These are phyloP conservation scores for Schizothorax lantsangensis DNA, from an alignment of 2,797 vertebrate genomes.

Conservation along the genomic window DNA sequence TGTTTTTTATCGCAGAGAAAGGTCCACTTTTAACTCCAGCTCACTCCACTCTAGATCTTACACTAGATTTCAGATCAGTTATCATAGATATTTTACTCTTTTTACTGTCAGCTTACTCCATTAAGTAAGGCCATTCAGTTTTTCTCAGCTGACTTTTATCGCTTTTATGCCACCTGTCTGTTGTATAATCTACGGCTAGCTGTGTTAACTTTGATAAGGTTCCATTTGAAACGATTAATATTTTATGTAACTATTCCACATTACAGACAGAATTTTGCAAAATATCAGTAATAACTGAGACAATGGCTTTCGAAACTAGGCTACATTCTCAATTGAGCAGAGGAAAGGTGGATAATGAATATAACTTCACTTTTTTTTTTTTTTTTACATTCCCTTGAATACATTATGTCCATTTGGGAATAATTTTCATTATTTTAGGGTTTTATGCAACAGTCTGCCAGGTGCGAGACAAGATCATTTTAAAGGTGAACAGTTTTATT, in stretches of 20 bases:
- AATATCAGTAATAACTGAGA: conserved; percentile 33
- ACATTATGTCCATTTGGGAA: background rate
- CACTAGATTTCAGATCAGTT: conserved; percentile 15
- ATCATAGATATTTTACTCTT: conserved; percentile 16
- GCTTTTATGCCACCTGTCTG: conserved; percentile 12
- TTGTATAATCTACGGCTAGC: conserved; percentile 28
- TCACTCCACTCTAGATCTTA: background rate
- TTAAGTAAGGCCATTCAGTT: conserved; percentile 15
- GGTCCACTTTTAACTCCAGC: background rate
- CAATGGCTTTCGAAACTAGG: conserved; percentile 38
- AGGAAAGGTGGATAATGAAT: conserved; percentile 24
- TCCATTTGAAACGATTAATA: conserved; percentile 39
- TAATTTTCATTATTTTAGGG: background rate
- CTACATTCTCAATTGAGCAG: background rate
- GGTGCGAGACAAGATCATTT: background rate
- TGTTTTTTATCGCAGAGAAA: background rate
- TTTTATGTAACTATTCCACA: conserved; percentile 36
- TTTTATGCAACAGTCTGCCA: background rate
- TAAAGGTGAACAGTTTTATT: conserved; percentile 15
- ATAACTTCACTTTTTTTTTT: conserved; percentile 7
- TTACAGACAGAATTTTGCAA: conserved; percentile 23
- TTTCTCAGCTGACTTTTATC: conserved; percentile 26
- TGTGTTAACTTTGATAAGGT: conserved; percentile 8
- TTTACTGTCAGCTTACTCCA: conserved; percentile 18
- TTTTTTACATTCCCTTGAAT: background rate